Conservation (phyloP, 2,113 vertebrate species). For the Carollia perspicillata region DNA sequence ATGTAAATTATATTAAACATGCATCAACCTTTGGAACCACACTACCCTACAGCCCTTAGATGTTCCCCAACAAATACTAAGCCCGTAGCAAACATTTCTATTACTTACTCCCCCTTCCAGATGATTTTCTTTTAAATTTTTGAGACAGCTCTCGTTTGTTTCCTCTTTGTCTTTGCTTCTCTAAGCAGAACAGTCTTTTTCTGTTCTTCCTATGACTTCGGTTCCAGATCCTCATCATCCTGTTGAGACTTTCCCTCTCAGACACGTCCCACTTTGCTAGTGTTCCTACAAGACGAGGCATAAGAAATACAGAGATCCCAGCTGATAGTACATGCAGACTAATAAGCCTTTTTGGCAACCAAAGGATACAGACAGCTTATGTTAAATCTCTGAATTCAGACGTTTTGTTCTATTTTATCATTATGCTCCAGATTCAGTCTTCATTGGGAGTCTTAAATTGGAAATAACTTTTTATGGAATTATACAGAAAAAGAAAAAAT, state of each 20-base stretch:
- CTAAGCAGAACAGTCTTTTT: not conserved
- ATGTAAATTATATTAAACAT: conserved; percentile 19
- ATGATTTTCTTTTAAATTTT: not conserved
- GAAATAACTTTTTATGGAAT: conserved; percentile 35
- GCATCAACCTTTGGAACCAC: not conserved
- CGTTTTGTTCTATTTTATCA: conserved; percentile 11
- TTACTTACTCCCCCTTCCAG: not conserved
- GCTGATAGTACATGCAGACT: not conserved
- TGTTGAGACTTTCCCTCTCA: not conserved
- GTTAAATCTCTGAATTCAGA: conserved; percentile 28
- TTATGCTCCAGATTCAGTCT: not conserved
- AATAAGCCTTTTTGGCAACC: not conserved
- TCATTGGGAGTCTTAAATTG: not conserved
- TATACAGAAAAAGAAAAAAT: conserved; percentile 17
- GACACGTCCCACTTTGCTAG: not conserved
- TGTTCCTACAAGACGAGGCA: not conserved
- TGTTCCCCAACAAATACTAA: not conserved
- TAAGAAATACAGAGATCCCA: not conserved
- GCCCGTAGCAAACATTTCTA: not conserved
- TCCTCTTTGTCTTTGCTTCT: conserved; percentile 17
- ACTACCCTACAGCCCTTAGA: conserved; percentile 1
- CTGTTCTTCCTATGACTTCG: not conserved
- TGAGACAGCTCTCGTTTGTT: not conserved
- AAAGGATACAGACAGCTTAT: not conserved
- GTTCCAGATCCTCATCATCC: not conserved